A percentile compares a stretch with the other conserved stretches of the same genome.
Conservation (phyloP, 2,113 vertebrate species). For the Zonotrichia leucophrys region DNA sequence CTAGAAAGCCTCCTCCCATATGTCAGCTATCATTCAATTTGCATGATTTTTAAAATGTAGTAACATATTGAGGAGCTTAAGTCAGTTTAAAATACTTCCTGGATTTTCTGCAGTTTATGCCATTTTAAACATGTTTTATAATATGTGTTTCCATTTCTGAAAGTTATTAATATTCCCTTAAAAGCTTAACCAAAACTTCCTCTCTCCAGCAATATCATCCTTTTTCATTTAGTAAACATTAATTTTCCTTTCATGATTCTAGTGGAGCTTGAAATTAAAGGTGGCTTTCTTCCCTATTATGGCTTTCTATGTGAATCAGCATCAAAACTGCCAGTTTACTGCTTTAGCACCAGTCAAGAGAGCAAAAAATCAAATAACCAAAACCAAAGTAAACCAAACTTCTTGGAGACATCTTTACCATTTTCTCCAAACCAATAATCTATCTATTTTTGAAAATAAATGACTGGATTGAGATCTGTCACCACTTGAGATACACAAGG, state of each 20-base stretch:
- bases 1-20: neutral
- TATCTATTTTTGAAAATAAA: neutral
- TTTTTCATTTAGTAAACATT: constrained; percentile 53
- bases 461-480: neutral
- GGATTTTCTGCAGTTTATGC: neutral
- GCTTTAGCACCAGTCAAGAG: neutral
- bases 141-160: neutral
- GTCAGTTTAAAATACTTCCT: neutral
- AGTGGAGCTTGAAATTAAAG: constrained; percentile 63
- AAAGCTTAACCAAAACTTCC: constrained; percentile 32
- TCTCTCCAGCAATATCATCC: neutral
- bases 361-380: neutral
- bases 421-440: neutral
- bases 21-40: neutral
- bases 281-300: constrained; percentile 14
- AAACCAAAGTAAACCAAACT: neutral
- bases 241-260: constrained; percentile 49
- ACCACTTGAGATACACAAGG: neutral
- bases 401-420: neutral
- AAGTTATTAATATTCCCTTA: neutral
- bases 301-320: neutral
- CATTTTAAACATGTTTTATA: neutral
- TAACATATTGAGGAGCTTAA: neutral
- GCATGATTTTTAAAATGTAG: neutral
- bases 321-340: neutral